A percentile compares a stretch with the other conserved stretches of the same genome.
Evolutionary conservation across 2,113 vertebrate genomes (phyloP).

Genomic region (Mus musculus): GRCm39 chr2:80395001-80395500

Average conservation of each 20-base stretch:
- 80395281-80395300: constrained; percentile 3
- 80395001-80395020: not conserved
- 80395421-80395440: too few species aligned
- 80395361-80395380: not conserved
- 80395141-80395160: too few species aligned
- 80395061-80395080: not conserved
- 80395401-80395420: too few species aligned
- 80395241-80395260: not conserved
- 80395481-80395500: too few species aligned
- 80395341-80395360: not conserved
- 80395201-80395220: too few species aligned
- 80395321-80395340: constrained; percentile 2
- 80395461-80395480: too few species aligned
- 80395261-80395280: not conserved
- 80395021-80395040: not conserved
- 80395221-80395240: not conserved
- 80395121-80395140: too few species aligned
- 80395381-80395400: not conserved
- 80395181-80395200: too few species aligned
- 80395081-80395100: too few species aligned
- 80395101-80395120: too few species aligned
- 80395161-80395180: too few species aligned
- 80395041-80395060: not conserved
- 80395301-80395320: not conserved
- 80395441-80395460: too few species aligned